A percentile compares a stretch with the other conserved stretches of the same genome.
Evolutionary conservation across 2,888 invertebrate genomes (phyloP).

Genomic region (Plagodis dolabraria): DNA sequence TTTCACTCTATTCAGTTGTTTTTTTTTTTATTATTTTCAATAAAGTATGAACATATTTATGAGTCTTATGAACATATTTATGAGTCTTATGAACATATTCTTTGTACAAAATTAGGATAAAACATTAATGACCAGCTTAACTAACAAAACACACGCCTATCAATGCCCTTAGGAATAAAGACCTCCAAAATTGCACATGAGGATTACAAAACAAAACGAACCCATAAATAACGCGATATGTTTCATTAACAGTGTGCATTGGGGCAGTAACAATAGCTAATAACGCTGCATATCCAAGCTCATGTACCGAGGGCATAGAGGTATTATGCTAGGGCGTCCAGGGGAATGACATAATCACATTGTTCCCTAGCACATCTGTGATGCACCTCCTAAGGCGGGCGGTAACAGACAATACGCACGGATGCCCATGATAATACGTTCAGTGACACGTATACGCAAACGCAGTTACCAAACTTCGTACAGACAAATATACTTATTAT

Average conservation of each 20-base stretch:
- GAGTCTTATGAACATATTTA: too few species aligned
- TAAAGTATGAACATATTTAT: too few species aligned
- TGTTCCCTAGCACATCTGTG: conserved; percentile 61
- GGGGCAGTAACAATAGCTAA: conserved; percentile 52
- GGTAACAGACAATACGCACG: conserved; percentile 56
- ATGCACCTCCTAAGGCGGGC: conserved; percentile 40
- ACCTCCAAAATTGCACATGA: conserved; percentile 25
- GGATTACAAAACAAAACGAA: conserved; percentile 38
- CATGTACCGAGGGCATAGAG: conserved; percentile 12
- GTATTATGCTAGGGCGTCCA: conserved; percentile 40
- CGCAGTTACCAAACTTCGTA: conserved; percentile 15
- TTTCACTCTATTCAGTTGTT: too few species aligned
- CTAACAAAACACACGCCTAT: background rate
- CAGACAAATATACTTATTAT: background rate
- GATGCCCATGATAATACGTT: conserved; percentile 69
- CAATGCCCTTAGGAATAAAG: conserved; percentile 26
- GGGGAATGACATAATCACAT: conserved; percentile 74
- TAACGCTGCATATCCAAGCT: conserved; percentile 11
- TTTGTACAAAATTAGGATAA: too few species aligned
- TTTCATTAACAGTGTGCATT: conserved; percentile 54
- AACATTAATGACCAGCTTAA: conserved; percentile 4
- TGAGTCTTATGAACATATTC: too few species aligned
- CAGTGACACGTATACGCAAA: conserved; percentile 36
- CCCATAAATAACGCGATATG: conserved; percentile 53
- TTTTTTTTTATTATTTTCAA: too few species aligned